These are phyloP conservation scores for Latrodectus hesperus DNA, from an alignment of 2,888 invertebrate genomes.

Conservation along the genomic window DNA sequence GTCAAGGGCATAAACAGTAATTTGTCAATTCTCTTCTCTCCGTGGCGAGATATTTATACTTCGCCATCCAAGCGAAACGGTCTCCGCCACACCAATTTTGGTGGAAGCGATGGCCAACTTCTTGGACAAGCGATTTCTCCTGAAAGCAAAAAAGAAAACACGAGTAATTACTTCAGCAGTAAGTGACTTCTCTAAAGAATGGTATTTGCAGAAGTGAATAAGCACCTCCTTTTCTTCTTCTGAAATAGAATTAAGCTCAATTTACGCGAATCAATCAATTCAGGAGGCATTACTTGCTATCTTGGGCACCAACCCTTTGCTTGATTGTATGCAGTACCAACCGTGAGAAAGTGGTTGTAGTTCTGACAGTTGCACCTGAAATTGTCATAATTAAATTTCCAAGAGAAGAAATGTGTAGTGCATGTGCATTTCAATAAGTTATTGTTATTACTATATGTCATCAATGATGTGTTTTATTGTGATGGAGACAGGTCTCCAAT, in stretches of 20 bases:
- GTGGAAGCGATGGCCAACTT: not conserved
- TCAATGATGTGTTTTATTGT: no score
- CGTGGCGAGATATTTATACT: constrained; percentile 23
- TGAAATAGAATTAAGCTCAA: constrained; percentile 36
- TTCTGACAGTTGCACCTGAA: no score
- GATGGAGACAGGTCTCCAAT: no score
- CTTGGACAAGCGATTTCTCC: not conserved
- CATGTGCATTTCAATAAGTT: no score
- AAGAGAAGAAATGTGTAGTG: no score
- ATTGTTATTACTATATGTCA: no score
- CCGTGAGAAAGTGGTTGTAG: no score
- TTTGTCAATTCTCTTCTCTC: constrained; percentile 44
- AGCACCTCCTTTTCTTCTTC: constrained; percentile 1
- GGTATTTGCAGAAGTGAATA: constrained; percentile 14
- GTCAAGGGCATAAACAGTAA: constrained; percentile 53
- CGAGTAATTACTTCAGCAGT: not conserved
- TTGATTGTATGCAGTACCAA: no score
- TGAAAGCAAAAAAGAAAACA: not conserved
- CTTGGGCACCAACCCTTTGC: no score
- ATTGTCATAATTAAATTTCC: no score
- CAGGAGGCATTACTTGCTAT: not conserved
- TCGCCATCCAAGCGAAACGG: constrained; percentile 30
- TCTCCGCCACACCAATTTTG: not conserved
- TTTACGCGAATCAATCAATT: constrained; percentile 43
- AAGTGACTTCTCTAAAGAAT: not conserved